A percentile compares a stretch with the other conserved stretches of the same genome.
These are phyloP conservation scores for Microchirus variegatus DNA, from an alignment of 2,797 vertebrate species.

Conservation along the genomic window DNA sequence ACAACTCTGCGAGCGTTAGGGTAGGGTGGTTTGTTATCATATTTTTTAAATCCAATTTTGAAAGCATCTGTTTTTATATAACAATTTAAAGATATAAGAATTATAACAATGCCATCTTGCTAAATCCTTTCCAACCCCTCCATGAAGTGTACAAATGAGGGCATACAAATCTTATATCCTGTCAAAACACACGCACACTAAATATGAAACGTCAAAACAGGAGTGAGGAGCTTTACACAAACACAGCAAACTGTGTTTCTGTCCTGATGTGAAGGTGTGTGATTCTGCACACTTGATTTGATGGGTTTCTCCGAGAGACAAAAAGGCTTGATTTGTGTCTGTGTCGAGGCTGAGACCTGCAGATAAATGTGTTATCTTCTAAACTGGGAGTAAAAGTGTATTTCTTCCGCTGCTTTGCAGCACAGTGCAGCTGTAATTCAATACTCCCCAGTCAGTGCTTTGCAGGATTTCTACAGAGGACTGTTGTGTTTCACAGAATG, in stretches of 20 bases:
- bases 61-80: too few species aligned
- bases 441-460: slow-evolving; percentile 74
- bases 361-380: slow-evolving; percentile 62
- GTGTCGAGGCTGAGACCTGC: slow-evolving; percentile 39
- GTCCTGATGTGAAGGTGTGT: slow-evolving; percentile 43
- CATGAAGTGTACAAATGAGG: too few species aligned
- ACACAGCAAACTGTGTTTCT: slow-evolving; percentile 45
- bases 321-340: slow-evolving; percentile 43
- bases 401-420: slow-evolving; percentile 58
- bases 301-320: slow-evolving; percentile 40
- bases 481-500: slow-evolving; percentile 77
- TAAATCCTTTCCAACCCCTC: too few species aligned
- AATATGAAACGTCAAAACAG: too few species aligned
- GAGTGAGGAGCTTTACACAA: background rate
- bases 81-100: too few species aligned
- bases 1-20: too few species aligned
- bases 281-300: slow-evolving; percentile 47
- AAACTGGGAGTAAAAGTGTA: slow-evolving; percentile 37
- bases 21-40: too few species aligned
- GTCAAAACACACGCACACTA: too few species aligned
- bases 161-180: too few species aligned
- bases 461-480: slow-evolving; percentile 68
- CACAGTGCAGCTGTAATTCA: slow-evolving; percentile 62
- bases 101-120: too few species aligned
- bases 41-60: too few species aligned